phyloP scores from a whole-genome alignment of 1,140 invertebrate genomes.

The Cyclargus thomasi region DNA sequence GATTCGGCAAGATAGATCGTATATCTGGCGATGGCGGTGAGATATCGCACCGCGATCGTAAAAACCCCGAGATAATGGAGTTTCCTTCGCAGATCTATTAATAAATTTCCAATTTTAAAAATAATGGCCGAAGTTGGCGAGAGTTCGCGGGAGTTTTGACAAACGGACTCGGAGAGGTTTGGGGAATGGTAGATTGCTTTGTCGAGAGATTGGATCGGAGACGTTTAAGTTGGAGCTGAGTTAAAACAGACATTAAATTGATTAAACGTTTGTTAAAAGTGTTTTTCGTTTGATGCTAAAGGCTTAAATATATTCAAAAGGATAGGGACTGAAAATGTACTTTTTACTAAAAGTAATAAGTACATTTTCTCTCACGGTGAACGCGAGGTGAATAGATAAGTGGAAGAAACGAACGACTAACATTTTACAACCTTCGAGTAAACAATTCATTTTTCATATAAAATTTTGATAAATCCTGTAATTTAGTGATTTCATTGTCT shows the following conservation, averaged over 20 bases:
- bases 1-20: not conserved
- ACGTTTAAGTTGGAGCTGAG: not conserved
- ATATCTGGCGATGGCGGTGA: not conserved
- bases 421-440: too few species aligned
- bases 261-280: too few species aligned
- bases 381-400: too few species aligned
- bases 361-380: too few species aligned
- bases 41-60: not conserved
- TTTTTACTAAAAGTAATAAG: too few species aligned
- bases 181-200: not conserved
- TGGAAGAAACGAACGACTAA: too few species aligned
- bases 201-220: not conserved
- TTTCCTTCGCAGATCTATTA: constrained; percentile 2
- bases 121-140: constrained; percentile 9
- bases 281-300: too few species aligned
- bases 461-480: too few species aligned
- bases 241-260: not conserved
- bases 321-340: too few species aligned
- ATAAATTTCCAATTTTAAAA: constrained; percentile 15
- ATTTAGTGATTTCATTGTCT: too few species aligned
- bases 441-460: too few species aligned
- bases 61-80: not conserved
- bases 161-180: not conserved
- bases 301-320: too few species aligned
- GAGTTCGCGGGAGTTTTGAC: not conserved